Evolutionary conservation across 2,113 vertebrate species (phyloP).

Genomic region (Xenopus borealis): DNA sequence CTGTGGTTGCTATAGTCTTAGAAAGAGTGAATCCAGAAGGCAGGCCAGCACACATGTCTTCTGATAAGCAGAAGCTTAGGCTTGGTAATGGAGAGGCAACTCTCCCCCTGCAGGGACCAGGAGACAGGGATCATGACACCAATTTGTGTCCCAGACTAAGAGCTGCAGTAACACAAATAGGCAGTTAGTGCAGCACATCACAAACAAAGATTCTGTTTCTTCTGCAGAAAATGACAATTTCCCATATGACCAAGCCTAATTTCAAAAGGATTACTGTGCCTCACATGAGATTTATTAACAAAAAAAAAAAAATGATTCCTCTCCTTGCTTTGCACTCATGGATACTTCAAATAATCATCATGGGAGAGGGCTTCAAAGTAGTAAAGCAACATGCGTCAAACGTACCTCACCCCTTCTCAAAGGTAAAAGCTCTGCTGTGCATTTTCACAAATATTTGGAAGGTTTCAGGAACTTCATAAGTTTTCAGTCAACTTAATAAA

Average conservation of each 20-base stretch:
- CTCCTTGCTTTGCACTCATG: not conserved
- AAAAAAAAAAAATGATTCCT: not conserved
- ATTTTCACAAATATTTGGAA: too few species aligned
- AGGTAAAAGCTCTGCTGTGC: too few species aligned
- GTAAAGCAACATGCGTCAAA: too few species aligned
- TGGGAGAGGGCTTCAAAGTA: too few species aligned
- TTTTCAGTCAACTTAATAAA: too few species aligned
- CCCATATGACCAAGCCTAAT: conserved; percentile 33
- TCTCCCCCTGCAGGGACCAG: not conserved
- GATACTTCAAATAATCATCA: not conserved
- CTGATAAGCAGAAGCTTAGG: too few species aligned
- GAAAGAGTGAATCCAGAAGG: too few species aligned
- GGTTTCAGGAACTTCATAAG: too few species aligned
- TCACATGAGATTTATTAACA: conserved; percentile 39
- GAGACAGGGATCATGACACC: not conserved
- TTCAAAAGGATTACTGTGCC: not conserved
- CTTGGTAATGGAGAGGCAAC: not conserved
- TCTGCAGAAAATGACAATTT: conserved; percentile 14
- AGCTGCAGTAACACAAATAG: not conserved
- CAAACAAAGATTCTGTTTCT: conserved; percentile 14
- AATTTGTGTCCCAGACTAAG: not conserved
- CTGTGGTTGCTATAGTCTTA: too few species aligned
- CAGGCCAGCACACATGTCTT: too few species aligned
- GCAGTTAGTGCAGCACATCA: not conserved
- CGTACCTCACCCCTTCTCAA: too few species aligned